Conservation (phyloP, 2,797 vertebrate genomes). For the Acipenser transmontanus region DNA sequence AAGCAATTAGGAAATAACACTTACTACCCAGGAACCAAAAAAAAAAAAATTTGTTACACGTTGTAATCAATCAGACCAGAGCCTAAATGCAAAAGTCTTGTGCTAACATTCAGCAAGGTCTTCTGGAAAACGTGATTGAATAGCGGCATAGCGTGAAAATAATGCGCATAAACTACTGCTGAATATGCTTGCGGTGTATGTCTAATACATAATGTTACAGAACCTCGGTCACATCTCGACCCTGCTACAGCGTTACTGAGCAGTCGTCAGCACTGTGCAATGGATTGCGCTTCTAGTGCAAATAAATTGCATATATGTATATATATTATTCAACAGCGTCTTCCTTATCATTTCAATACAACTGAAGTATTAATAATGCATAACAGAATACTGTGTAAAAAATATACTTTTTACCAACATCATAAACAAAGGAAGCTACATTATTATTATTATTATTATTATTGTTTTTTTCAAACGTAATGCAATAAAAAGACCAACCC, state of each 20-base stretch:
- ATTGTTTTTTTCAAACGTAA: constrained; percentile 11
- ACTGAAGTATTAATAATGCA: constrained; percentile 17
- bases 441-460: too few relatives aligned
- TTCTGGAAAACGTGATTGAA: too few relatives aligned
- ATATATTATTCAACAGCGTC: constrained; percentile 24
- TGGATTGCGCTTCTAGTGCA: constrained; percentile 42
- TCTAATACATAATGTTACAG: too few relatives aligned
- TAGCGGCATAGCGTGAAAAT: too few relatives aligned
- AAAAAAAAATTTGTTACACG: too few relatives aligned
- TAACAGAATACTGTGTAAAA: constrained; percentile 27
- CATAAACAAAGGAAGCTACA: constrained; percentile 14
- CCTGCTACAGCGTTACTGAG: constrained; percentile 37
- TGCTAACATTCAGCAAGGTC: too few relatives aligned
- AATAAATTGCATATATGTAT: constrained; percentile 48
- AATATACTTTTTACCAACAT: constrained; percentile 26
- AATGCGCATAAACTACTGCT: too few relatives aligned
- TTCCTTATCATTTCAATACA: constrained; percentile 9
- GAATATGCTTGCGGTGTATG: too few relatives aligned
- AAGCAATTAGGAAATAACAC: too few relatives aligned
- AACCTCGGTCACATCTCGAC: constrained; percentile 8
- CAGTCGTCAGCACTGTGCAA: constrained; percentile 35
- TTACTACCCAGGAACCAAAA: too few relatives aligned
- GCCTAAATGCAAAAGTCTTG: too few relatives aligned
- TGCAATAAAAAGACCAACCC: constrained; percentile 13
- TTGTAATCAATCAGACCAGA: too few relatives aligned